Evolutionary conservation across 37 sponge, comb jelly and placozoan genomes (phyloP), one percentile per base, ranked within the genome.

Genomic region (Mnemiopsis leidyi): DNA sequence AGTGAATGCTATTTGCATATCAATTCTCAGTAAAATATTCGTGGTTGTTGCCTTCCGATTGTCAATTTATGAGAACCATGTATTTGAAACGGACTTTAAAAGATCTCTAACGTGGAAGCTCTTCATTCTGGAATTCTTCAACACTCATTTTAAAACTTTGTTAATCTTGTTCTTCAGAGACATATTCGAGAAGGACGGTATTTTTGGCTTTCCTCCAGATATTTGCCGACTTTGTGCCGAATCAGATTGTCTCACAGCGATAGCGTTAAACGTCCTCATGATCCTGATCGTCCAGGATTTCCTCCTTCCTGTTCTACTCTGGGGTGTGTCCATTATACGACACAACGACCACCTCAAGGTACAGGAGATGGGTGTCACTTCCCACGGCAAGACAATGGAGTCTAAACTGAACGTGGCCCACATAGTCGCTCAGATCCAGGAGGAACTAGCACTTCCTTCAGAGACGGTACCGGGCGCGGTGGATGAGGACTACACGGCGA

Each of bases 41-140:
- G 16, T 28, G 3, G 1, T 7, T 5, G 36, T 40, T 3, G 90
- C 90, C 28, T 39, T 23, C 48, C 2, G 48, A 39, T 13, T 39
- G 2, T 39, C 90, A 32, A 18, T 85, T 23, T 85, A 39, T 26
- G 90, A 40, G 24, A 29, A 85, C 61, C 61, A 26, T 0, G 29
- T 38, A 39, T 85, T 85, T 23, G 61, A 40, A 37, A 39, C 30
- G 5, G 90, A 85, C 61, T 85, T 85, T 33, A 37, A 85, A n/a
- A 85, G 26, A 23, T 21, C 61, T 18, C 26, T 85, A 23, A 32
- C 90, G 24, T 85, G 90, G 90, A 85, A 85, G 36, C 90, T 85
- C 3, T 85, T 85, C 29, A 23, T 85, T 35, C 23, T 85, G 90
- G 48, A 85, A 7, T 85, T 85, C 29, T 7, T 39, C 36, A 85